Conservation (phyloP, 2,888 invertebrate species). For the Dynastes grantii region DNA sequence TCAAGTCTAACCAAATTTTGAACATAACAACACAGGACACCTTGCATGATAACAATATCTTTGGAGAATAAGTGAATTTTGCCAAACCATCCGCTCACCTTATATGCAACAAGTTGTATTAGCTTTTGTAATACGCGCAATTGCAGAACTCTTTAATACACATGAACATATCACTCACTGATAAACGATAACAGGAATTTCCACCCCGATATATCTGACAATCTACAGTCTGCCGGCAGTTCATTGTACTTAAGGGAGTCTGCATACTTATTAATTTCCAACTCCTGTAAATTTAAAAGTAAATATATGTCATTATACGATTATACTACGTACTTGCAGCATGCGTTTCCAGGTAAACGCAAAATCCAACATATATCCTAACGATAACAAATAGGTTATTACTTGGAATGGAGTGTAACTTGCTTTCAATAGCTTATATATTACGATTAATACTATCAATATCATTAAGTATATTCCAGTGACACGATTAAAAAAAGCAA, state of each 20-base stretch:
- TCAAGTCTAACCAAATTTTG: no score
- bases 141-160: neutral
- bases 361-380: constrained; percentile 43
- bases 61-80: no score
- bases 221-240: constrained; percentile 42
- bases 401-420: constrained; percentile 42
- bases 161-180: constrained; percentile 24
- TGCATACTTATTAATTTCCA: constrained; percentile 45
- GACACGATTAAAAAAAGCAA: constrained; percentile 32
- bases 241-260: constrained; percentile 36
- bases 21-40: no score
- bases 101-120: no score
- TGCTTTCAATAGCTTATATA: constrained; percentile 48
- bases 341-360: constrained; percentile 49
- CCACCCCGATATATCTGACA: constrained; percentile 40
- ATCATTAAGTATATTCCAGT: constrained; percentile 38
- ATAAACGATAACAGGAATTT: constrained; percentile 36
- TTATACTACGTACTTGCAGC: constrained; percentile 30
- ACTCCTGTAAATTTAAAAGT: constrained; percentile 12
- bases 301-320: neutral
- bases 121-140: no score
- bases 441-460: constrained; percentile 27
- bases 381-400: constrained; percentile 27
- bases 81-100: no score
- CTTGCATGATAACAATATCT: no score